Base-by-base conservation (phyloP, 2,113 vertebrate species). In the Coryphaenoides rupestris region DNA sequence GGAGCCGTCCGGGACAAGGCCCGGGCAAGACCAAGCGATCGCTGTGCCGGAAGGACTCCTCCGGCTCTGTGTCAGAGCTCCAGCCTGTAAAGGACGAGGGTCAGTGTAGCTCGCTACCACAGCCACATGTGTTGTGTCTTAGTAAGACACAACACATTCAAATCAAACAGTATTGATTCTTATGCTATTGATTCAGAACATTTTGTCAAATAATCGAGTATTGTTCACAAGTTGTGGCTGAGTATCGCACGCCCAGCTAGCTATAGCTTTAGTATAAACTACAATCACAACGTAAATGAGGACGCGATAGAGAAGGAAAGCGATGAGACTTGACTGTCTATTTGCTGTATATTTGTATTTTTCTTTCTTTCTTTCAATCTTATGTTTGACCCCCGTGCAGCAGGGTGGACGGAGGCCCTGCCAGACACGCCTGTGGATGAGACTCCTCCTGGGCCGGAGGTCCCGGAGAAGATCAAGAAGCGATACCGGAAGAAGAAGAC, bases 401-500 rank as follows among this genome's bases (percentile, higher is more conserved):
- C 56, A 89, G 96, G 90, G 52, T 98, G 96, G 96, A 86, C 86
- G 45, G 96, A 98, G 64, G 88, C 92, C 21, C 69, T 92, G 21
- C 94, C 93, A 47, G 92, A 95, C 58, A 87, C 90, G n/a, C 91
- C 93, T 1, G 79, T 91, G 57, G 96, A 98, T 55, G 95, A 95
- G 72, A 89, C 81, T 2, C 78, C 88, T 4, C 89, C 91, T 49
- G 89, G 92, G 67, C 87, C 90, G 53, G 95, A 97, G 54, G 93
- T 89, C 60, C 93, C 89, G 2, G 96, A 99, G 74, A 99, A 98
- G 89, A 95, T 95, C 66, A 96, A 98, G 84, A 98, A 98, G 68
- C 95, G 96, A 65, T 99, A 98, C 78, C 75, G 95, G 55, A 99
- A 98, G 82, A 95, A 96, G 90, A 99, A 98, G 87, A 99, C 96